A percentile compares a stretch with the other conserved stretches of the same genome.
These are phyloP conservation scores for Ammospiza nelsoni DNA, from an alignment of 2,113 vertebrate species.

Conservation along the genomic window DNA sequence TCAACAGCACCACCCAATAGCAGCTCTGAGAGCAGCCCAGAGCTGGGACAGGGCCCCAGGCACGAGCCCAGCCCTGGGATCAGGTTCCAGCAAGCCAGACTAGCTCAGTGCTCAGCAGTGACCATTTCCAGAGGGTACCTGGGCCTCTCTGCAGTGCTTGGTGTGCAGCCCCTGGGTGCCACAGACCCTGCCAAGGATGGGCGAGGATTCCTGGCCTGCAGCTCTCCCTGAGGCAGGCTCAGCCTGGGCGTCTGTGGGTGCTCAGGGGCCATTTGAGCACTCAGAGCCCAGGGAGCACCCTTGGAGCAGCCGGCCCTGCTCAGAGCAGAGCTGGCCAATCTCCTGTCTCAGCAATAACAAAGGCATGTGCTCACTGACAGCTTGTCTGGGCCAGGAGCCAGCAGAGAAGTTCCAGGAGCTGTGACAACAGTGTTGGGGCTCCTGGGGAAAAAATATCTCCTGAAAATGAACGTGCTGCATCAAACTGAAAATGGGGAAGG, in stretches of 20 bases:
- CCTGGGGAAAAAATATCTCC: neutral
- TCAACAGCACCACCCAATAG: neutral
- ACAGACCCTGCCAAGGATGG: neutral
- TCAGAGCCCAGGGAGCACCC: rapidly evolving
- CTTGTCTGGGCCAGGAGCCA: neutral
- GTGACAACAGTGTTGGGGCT: neutral
- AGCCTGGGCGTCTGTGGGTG: neutral
- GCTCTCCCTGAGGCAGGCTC: neutral
- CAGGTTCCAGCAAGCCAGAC: neutral
- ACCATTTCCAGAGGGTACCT: neutral
- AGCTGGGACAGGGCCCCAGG: neutral
- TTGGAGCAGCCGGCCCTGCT: neutral
- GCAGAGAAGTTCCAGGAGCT: neutral
- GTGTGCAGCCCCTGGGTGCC: neutral
- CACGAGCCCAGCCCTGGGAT: neutral
- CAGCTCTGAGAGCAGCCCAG: neutral
- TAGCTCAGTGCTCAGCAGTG: neutral
- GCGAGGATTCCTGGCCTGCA: neutral
- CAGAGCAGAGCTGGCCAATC: neutral
- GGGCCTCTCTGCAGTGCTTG: neutral
- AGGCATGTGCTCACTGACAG: neutral
- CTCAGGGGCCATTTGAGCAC: neutral
- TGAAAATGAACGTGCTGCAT: neutral
- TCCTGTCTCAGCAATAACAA: neutral
- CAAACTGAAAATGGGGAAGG: neutral